Base-by-base conservation (phyloP, 2,888 invertebrate species). In the Syrphus vitripennis region DNA sequence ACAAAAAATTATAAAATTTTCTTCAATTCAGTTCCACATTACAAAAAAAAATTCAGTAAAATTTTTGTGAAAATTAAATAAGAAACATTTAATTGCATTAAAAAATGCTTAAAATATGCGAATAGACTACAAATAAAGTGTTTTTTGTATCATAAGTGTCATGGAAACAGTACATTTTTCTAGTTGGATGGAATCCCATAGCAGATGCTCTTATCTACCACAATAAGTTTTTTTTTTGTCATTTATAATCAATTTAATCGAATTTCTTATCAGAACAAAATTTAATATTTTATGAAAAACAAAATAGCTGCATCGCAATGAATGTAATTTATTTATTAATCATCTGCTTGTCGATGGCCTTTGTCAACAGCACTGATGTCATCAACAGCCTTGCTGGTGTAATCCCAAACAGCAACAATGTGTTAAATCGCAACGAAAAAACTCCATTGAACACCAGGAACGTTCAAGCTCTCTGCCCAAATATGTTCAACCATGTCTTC, bases 401-500 rank as follows among this genome's bases (percentile, higher is more conserved):
- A 29, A 29, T 61, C 7, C 2, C 72, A 4, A 72, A 37, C 59
- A 53, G 59, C 24, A 79, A 16, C 21, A 67, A 67, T 67, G 76
- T 48, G 14, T 55, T 70, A 42, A 12, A 24, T 48, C 75, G 77
- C 21, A 79, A 21, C 45, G 82, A 79, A 34, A 87, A 75, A 48
- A 72, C 65, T 7, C 57, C 45, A 5, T 14, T 86, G 21, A 86
- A 42, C 40, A 79, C 83, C 2, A 83, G 83, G 59, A 88, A 88
- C 61, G 87, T 89, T 12, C 77, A 84, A 12, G 53, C 87, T 9
- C 59, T 91, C 21, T 93, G 93, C 61, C 90, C 91, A 9, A 90
- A 91, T 71, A 92, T 93, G 89, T 83, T 92, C 67, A 90, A 91
- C 21, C 90, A 91, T 77, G 90, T 93, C 0, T 93, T 93, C 69